Base-by-base conservation (phyloP, 2,888 invertebrate species). In the Heliconius sara region DNA sequence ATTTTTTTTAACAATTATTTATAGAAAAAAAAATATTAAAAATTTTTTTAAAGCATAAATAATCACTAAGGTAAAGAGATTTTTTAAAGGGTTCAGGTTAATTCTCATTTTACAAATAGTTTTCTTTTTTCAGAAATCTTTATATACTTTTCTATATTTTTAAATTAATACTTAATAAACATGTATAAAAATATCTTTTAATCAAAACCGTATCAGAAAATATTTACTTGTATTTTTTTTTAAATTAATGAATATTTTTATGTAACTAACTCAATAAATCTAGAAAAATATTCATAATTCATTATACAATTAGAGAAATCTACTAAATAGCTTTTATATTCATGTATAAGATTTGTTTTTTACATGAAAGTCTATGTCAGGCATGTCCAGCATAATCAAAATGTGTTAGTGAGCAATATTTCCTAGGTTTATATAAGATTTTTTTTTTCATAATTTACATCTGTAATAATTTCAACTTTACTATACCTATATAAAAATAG, bases 371-470 rank as follows among this genome's bases (percentile, higher is more conserved):
- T n/a, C 22, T 5, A 4, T 27, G 30, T 34, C 30, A 73, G n/a
- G n/a, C 13, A 93, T 92, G 92, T 79, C 92, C 91, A 85, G 93
- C 93, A 93, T 93, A 91, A 86, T 78, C 83, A 85, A 88, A 89
- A 85, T 84, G 91, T 92, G 88, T 86, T n/a, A n/a, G n/a, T n/a
- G n/a, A n/a, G 57, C 22, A 68, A 68, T 39, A 63, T 63, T n/a
- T 39, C 43, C 22, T 34, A 68, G 22, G 9, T 68, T 30, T 12
- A n/a, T 68, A n/a, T 10, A n/a, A n/a, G 22, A 68, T 39, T 68
- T 39, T 16, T 3, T 47, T 47, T 47, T 47, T 47, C 4, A 5
- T 47, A 47, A 47, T 6, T 19, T 47, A 6, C 47, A 19, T 16
- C 0, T 47, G 47, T 19, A 47, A 47, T 19, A 1, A 47, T 47